phyloP scores from a whole-genome alignment of 2,113 vertebrate species.

The Lipotes vexillifer region DNA sequence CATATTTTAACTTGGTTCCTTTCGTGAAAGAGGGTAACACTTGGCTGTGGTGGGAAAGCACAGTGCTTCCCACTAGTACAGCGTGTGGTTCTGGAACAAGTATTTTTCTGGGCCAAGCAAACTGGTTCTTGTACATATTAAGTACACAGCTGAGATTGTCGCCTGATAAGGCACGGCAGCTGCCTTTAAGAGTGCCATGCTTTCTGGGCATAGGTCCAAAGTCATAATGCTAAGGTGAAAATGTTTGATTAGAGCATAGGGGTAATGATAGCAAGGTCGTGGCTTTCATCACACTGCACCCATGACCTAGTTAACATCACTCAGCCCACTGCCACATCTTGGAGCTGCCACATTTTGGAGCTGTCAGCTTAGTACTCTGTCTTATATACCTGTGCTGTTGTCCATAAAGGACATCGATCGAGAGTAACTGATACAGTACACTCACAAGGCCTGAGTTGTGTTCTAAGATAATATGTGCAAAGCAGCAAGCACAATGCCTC shows the following conservation, averaged over 20 bases:
- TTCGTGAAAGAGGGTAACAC: background rate
- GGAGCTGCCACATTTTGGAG: background rate
- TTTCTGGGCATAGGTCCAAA: background rate
- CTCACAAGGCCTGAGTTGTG: background rate
- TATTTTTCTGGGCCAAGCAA: background rate
- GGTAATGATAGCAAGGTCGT: background rate
- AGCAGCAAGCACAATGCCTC: background rate
- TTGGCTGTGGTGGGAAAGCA: background rate
- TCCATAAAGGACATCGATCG: background rate
- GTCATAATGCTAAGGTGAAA: background rate
- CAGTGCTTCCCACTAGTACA: no score
- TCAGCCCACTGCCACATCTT: background rate
- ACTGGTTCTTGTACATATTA: background rate
- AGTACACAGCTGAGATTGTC: background rate
- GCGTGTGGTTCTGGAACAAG: background rate
- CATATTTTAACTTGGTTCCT: background rate
- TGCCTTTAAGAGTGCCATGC: background rate
- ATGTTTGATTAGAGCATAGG: background rate
- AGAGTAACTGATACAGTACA: background rate
- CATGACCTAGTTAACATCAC: background rate
- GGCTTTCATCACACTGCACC: background rate
- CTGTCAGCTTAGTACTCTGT: background rate
- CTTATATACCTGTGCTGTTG: background rate
- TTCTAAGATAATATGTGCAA: background rate
- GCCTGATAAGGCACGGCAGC: background rate